Conservation (phyloP, 2,113 vertebrate genomes). For the Cacatua alba region DNA sequence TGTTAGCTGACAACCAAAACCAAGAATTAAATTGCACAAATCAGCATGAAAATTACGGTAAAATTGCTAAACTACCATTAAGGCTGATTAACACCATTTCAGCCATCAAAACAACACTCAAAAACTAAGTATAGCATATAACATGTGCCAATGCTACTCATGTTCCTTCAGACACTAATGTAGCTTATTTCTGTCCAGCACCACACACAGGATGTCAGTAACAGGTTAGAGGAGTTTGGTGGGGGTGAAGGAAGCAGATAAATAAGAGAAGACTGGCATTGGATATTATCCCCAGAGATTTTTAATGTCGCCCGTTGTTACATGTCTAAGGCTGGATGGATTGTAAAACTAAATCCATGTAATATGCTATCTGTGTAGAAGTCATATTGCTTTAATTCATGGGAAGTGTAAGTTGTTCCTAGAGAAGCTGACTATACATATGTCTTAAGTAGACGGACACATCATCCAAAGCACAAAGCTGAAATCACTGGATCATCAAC, state of each 20-base stretch:
- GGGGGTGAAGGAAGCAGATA: background rate
- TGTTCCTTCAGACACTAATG: background rate
- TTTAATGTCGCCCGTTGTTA: rapidly evolving
- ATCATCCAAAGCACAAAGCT: background rate
- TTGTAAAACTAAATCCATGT: background rate
- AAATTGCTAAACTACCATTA: background rate
- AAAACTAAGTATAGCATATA: background rate
- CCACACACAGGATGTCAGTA: background rate
- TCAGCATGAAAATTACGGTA: background rate
- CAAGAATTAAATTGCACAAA: background rate
- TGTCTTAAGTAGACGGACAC: background rate
- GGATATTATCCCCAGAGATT: background rate
- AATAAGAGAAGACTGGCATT: background rate
- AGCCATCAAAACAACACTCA: background rate
- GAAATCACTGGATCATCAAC: rapidly evolving
- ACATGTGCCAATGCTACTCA: background rate
- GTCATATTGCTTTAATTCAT: background rate
- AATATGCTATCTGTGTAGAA: background rate
- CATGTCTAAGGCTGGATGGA: rapidly evolving
- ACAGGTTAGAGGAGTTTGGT: background rate
- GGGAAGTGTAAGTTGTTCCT: background rate
- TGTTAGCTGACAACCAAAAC: background rate
- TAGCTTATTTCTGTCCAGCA: background rate
- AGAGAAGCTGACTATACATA: background rate
- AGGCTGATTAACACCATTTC: background rate